phyloP scores from a whole-genome alignment of 2,113 vertebrate genomes.

The Ochotona curzoniae region DNA sequence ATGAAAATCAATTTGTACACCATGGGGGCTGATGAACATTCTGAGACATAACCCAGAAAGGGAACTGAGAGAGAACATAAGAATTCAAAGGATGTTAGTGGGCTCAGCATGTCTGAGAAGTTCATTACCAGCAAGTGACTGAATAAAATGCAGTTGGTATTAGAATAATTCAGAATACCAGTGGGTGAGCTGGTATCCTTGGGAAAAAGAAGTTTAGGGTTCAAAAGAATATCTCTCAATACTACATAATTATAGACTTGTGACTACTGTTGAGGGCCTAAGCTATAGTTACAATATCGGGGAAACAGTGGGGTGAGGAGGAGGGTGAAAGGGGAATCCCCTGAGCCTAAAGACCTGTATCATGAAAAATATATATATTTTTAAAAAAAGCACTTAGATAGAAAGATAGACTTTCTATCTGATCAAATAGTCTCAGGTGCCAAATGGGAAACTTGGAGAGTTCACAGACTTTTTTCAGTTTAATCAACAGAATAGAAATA shows the following conservation, averaged over 20 bases:
- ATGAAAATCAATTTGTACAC: constrained; percentile 64
- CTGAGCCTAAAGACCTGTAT: no score
- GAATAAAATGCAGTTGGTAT: constrained; percentile 29
- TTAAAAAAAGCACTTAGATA: not conserved
- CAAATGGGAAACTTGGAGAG: not conserved
- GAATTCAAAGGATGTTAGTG: constrained; percentile 59
- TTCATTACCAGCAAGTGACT: constrained; percentile 66
- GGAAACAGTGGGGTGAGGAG: no score
- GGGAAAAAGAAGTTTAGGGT: constrained; percentile 13
- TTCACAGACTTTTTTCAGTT: not conserved
- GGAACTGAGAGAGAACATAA: not conserved
- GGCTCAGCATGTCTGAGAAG: constrained; percentile 44
- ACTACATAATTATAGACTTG: not conserved
- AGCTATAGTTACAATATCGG: no score
- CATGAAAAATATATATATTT: no score
- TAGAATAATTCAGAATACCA: constrained; percentile 65
- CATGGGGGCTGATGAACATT: constrained; percentile 62
- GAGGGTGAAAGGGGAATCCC: no score
- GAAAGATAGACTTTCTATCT: not conserved
- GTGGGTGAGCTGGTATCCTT: constrained; percentile 23
- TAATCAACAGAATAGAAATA: not conserved
- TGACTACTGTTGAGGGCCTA: no score
- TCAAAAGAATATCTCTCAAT: constrained; percentile 29
- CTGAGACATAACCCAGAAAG: constrained; percentile 25
- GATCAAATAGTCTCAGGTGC: not conserved